A percentile compares a stretch with the other conserved stretches of the same genome.
phyloP scores from a whole-genome alignment of 2,113 vertebrate species.

The Ptyas mucosa region DNA sequence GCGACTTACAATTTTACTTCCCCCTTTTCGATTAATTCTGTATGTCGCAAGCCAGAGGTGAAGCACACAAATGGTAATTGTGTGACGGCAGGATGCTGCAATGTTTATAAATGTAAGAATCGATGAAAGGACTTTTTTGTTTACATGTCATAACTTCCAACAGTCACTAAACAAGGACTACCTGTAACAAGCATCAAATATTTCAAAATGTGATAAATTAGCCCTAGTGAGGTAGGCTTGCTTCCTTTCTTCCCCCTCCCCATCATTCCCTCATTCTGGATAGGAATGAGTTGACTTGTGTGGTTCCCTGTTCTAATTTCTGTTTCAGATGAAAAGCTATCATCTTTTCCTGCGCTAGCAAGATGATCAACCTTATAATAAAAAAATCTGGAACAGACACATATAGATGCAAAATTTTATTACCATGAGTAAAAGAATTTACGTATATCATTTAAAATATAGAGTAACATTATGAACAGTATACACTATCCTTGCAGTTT shows the following conservation, averaged over 20 bases:
- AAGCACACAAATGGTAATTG: not conserved
- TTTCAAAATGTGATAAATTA: not conserved
- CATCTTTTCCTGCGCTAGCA: not conserved
- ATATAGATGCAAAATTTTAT: not conserved
- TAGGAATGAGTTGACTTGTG: not conserved
- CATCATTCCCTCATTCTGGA: not conserved
- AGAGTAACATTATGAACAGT: not conserved
- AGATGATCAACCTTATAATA: not conserved
- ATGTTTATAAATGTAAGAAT: not conserved
- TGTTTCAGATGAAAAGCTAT: not conserved
- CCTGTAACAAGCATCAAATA: not conserved
- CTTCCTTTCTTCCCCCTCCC: not conserved
- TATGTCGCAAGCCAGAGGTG: not conserved
- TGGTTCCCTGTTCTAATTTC: not conserved
- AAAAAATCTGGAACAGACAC: not conserved
- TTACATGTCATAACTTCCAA: not conserved
- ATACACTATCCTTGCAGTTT: not conserved
- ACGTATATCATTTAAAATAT: not conserved
- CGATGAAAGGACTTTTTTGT: not conserved
- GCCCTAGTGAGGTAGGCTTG: not conserved
- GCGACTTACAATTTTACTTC: not conserved
- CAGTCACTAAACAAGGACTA: not conserved
- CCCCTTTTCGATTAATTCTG: not conserved
- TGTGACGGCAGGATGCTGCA: not conserved
- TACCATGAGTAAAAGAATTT: not conserved